Base-by-base conservation (phyloP, 2,113 vertebrate species). In the Sebastes schlegelii region DNA sequence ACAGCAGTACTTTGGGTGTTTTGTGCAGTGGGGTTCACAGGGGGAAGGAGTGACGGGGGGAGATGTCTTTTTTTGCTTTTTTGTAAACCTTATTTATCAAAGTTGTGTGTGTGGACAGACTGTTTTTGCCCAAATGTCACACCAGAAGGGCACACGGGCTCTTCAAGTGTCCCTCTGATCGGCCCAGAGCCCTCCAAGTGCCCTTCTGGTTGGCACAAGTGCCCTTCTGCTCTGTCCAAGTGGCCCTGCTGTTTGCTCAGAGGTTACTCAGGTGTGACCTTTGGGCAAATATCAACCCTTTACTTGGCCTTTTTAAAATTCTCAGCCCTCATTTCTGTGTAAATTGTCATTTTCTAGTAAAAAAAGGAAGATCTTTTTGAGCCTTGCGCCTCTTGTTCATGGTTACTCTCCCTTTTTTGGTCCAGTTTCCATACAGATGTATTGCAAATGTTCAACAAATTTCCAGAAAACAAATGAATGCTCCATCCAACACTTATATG, bases 251-350 rank as follows among this genome's bases (percentile, higher is more conserved):
- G 55, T 12, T 61, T n/a, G 74, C 51, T 68, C 64, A 68, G 40
- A 70, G 42, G 55, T 23, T 65, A 45, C 60, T 65, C 76, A 70
- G 57, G 49, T 71, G 23, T 65, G 51, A 76, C 77, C 40, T 85
- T 80, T 79, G 12, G 52, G 55, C n/a, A 46, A n/a, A 77, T 60
- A 73, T 48, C 6, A 8, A 62, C 43, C n/a, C 21, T 23, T 21
- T 48, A 48, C 8, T 51, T 65, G 5, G 13, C 34, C 19, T 8
- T 66, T 64, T 64, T 40, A 12, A 12, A 26, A 60, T 26, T 34
- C 11, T 17, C 1, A 23, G 5, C 1, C 61, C 51, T 57, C 19
- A 8, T 64, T 57, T 66, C 11, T 54, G 34, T 23, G 19, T 4
- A 19, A n/a, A 2, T 21, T n/a, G 2, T 4, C 1, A 7, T 34